phyloP scores from a whole-genome alignment of 2,888 invertebrate species.

The Scaptodrosophila latifasciaeformis region DNA sequence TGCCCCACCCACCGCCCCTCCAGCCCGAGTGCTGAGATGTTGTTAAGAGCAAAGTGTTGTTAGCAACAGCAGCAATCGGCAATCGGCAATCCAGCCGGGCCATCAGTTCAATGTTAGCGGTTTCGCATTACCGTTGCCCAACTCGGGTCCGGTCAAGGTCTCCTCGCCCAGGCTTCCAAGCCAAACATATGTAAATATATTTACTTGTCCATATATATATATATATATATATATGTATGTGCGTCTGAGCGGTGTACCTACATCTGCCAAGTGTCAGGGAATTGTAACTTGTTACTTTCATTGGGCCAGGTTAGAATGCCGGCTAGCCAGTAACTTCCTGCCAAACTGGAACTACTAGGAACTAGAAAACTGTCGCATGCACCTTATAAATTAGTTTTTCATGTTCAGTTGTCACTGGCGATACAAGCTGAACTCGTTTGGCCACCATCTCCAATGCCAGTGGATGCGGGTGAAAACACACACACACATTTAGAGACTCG shows the following conservation, averaged over 20 bases:
- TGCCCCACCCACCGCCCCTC: too few relatives aligned
- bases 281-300: conserved; percentile 8
- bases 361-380: conserved; percentile 48
- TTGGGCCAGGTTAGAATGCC: conserved; percentile 5
- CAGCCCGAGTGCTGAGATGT: conserved; percentile 22
- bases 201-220: too few relatives aligned
- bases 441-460: too few relatives aligned
- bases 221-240: too few relatives aligned
- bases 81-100: conserved; percentile 46
- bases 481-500: too few relatives aligned
- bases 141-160: conserved; percentile 63
- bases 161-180: conserved; percentile 25
- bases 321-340: conserved; percentile 6
- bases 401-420: conserved; percentile 70
- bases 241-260: too few relatives aligned
- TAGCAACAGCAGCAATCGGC: conserved; percentile 28
- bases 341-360: background rate
- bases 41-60: conserved; percentile 67
- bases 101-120: conserved; percentile 53
- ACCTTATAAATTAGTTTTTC: conserved; percentile 74
- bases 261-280: background rate
- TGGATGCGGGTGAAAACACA: too few relatives aligned
- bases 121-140: conserved; percentile 62
- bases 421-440: conserved; percentile 48
- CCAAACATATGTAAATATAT: conserved; percentile 34